Evolutionary conservation across 2,888 invertebrate genomes (phyloP), one percentile per base, ranked within the genome.

Genomic region (Entomobrya multifasciata): DNA sequence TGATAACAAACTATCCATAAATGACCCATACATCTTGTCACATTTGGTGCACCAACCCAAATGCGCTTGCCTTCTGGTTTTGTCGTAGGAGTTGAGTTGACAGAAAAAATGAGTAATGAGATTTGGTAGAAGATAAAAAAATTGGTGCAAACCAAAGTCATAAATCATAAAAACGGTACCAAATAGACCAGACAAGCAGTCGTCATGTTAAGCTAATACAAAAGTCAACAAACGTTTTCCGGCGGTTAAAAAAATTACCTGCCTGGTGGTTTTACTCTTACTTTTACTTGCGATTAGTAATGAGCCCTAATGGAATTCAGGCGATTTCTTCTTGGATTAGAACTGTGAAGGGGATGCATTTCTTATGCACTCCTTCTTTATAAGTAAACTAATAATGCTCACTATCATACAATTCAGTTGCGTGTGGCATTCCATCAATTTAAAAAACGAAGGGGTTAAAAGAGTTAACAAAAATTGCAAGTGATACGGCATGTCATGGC

Each of bases 401-500:
- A n/a, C 57, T 57, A 25, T 25, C 11, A n/a, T 10, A 47, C 13
- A 36, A 4, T 6, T 8, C 4, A 4, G 36, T 8, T 47, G 44
- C 67, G 36, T 36, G 36, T 13, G 22, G 67, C 44, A 67, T 44
- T 70, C 49, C 25, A 36, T 36, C 17, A 36, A 41, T 47, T 47
- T 17, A 22, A 76, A 70, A 36, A 70, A 65, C 27, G 57, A 27
- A 55, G 3, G 57, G 17, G 72, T 60, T 83, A 65, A 83, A 83
- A 17, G 77, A 55, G 65, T 25, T 76, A 60, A 41, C 62, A 44
- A 77, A 76, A 67, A 83, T 62, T 67, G 77, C 78, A 55, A 78
- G 70, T 86, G 74, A 74, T 79, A 79, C 72, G 44, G 44, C 49
- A 78, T 74, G 74, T 70, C 62, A 79, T n/a, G 79, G 74, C 65